Conservation (phyloP, 2,888 invertebrate species). For the Eristalinus sepulchralis region DNA sequence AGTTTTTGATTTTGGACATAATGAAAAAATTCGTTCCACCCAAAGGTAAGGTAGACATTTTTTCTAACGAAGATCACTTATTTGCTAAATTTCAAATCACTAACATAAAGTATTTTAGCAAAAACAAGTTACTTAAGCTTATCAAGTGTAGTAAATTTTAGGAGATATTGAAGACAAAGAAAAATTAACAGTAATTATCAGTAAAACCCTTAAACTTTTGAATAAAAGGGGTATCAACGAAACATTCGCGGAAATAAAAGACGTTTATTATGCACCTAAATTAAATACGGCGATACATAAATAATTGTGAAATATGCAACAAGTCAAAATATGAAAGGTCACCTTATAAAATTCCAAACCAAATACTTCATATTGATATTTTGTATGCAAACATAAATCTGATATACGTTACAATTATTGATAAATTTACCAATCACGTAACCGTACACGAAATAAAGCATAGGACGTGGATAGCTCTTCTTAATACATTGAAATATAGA, state of each 20-base stretch:
- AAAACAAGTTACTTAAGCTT: constrained; percentile 16
- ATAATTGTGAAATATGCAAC: too few relatives aligned
- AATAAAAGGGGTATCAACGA: too few relatives aligned
- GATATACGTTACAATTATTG: constrained; percentile 39
- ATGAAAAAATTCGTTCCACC: constrained; percentile 19
- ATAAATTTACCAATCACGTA: constrained; percentile 40
- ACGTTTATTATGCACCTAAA: too few relatives aligned
- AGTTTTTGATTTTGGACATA: constrained; percentile 18
- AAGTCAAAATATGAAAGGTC: constrained; percentile 19
- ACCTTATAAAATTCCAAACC: constrained; percentile 26
- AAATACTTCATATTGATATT: constrained; percentile 30
- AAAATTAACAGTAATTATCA: constrained; percentile 18
- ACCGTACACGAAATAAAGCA: constrained; percentile 23
- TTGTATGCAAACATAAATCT: constrained; percentile 24
- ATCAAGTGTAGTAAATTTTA: constrained; percentile 32
- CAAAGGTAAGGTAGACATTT: constrained; percentile 38
- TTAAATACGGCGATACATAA: too few relatives aligned
- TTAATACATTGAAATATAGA: too few relatives aligned
- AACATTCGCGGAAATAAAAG: too few relatives aligned
- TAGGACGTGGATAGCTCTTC: constrained; percentile 41
- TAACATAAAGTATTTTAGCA: too few relatives aligned
- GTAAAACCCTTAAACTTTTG: too few relatives aligned
- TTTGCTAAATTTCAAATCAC: too few relatives aligned
- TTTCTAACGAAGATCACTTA: too few relatives aligned
- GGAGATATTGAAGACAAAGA: constrained; percentile 27